Conservation (phyloP, 2,888 invertebrate genomes). For the Nemotelus pantherinus region DNA sequence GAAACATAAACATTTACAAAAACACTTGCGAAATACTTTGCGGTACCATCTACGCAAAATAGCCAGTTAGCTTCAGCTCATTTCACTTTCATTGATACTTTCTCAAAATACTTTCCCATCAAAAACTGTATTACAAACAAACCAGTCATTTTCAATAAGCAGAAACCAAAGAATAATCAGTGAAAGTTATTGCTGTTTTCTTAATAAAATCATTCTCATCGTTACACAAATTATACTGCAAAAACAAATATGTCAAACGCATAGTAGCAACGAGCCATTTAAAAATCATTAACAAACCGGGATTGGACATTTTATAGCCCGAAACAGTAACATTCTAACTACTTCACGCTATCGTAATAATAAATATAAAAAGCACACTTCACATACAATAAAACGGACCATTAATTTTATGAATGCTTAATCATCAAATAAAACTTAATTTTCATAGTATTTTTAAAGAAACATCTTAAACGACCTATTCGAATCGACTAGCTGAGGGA, state of each 20-base stretch:
- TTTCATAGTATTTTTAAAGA: slow-evolving; percentile 20
- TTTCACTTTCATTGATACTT: no score
- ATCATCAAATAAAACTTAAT: slow-evolving; percentile 50
- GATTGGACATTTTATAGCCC: slow-evolving; percentile 33
- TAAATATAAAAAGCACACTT: slow-evolving; percentile 42
- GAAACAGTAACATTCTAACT: slow-evolving; percentile 24
- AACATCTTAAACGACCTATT: not conserved
- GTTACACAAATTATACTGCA: not conserved
- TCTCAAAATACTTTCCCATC: no score
- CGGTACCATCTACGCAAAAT: no score
- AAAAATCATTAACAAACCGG: slow-evolving; percentile 30
- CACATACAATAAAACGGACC: slow-evolving; percentile 49
- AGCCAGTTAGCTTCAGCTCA: no score
- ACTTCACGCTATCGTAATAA: slow-evolving; percentile 17
- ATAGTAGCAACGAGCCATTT: slow-evolving; percentile 31
- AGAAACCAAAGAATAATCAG: no score
- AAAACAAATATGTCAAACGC: not conserved
- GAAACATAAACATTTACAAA: not conserved
- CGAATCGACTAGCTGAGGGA: not conserved
- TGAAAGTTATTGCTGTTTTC: no score
- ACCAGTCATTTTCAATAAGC: no score
- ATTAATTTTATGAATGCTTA: slow-evolving; percentile 51
- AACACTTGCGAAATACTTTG: not conserved
- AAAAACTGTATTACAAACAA: no score
- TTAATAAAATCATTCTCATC: not conserved